These are phyloP conservation scores for Spodoptera exigua DNA, from an alignment of 2,888 invertebrate species.

Conservation along the genomic window DNA sequence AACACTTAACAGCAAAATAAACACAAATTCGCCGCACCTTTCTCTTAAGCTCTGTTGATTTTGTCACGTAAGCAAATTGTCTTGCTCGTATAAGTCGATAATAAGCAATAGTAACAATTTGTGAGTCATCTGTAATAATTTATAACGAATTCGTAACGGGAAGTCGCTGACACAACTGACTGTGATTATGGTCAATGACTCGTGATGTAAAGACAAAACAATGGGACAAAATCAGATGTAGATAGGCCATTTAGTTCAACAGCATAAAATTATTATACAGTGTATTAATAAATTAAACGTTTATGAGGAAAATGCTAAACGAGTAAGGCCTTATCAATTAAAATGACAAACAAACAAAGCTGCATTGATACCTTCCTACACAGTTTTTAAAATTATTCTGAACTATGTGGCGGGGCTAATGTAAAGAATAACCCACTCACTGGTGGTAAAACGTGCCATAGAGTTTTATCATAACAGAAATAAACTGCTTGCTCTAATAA, in stretches of 20 bases:
- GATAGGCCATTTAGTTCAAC: constrained; percentile 25
- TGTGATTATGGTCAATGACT: constrained; percentile 83
- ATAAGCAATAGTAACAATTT: constrained; percentile 44
- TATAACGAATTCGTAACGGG: constrained; percentile 83
- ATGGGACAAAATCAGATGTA: constrained; percentile 61
- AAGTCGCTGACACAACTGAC: constrained; percentile 72
- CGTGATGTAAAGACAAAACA: constrained; percentile 69
- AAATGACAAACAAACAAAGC: constrained; percentile 24
- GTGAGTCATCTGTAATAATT: constrained; percentile 79
- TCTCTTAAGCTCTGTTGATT: constrained; percentile 57
- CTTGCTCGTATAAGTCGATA: constrained; percentile 13
- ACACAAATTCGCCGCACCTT: constrained; percentile 63
- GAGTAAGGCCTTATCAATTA: constrained; percentile 35
- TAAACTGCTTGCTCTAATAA: constrained; percentile 15
- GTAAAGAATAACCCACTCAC: neutral
- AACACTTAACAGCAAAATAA: constrained; percentile 58
- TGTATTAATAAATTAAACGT: constrained; percentile 10
- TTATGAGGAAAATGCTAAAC: constrained; percentile 26
- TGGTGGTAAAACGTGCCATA: constrained; percentile 14
- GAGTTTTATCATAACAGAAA: constrained; percentile 1
- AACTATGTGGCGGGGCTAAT: constrained; percentile 49
- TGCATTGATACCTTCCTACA: neutral
- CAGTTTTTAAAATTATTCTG: neutral
- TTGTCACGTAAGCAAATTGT: constrained; percentile 73
- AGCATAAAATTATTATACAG: constrained; percentile 2